phyloP scores from a whole-genome alignment of 2,113 vertebrate genomes.

The Argyrosomus japonicus region DNA sequence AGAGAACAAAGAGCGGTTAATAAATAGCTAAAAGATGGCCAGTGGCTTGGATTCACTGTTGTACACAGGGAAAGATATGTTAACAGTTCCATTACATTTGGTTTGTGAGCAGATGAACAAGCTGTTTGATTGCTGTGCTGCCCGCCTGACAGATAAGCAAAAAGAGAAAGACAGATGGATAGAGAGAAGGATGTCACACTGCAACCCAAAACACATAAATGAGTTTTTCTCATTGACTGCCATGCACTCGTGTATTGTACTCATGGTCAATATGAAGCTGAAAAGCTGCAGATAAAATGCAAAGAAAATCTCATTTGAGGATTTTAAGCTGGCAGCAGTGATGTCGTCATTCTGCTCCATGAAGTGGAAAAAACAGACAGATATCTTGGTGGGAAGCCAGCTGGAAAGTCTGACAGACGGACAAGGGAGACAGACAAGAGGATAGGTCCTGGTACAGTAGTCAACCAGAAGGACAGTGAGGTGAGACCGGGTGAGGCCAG shows the following conservation, averaged over 20 bases:
- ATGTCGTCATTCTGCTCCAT: background rate
- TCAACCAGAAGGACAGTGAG: background rate
- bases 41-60: constrained; percentile 16
- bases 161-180: constrained; percentile 10
- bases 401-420: constrained; percentile 7
- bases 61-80: background rate
- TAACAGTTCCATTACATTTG: background rate
- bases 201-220: background rate
- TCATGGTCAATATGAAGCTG: background rate
- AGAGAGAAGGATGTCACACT: background rate
- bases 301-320: background rate
- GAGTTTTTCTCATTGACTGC: background rate
- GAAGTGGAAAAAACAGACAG: background rate
- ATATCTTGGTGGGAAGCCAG: constrained; percentile 17
- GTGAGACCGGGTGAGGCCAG: background rate
- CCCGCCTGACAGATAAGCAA: background rate
- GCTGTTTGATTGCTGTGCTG: background rate
- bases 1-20: constrained; percentile 29
- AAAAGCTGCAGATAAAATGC: background rate
- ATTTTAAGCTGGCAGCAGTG: background rate
- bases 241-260: background rate
- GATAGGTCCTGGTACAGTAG: constrained; percentile 10
- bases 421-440: background rate
- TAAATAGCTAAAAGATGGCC: constrained; percentile 5
- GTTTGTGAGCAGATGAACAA: constrained; percentile 7